Evolutionary conservation across 2,888 invertebrate species (phyloP), one percentile per base, ranked within the genome.

Genomic region (Tricholauxania praeusta): DNA sequence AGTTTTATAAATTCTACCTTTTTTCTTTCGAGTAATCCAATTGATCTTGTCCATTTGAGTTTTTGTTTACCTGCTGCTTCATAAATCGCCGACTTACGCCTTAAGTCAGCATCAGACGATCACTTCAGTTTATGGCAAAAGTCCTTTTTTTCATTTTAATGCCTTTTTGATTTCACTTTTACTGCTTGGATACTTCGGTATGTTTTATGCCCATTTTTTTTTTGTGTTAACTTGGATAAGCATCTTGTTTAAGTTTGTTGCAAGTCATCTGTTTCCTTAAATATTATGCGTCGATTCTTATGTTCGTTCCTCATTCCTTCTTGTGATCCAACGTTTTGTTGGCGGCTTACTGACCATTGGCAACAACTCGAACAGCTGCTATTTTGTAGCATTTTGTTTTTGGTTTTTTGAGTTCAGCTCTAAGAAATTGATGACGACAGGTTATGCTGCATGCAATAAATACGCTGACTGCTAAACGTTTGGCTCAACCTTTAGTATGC

Each of bases 361-460:
- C 6, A 19, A 57, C 57, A 14, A 28, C 57, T 57, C 6, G 22
- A 51, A 22, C 64, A 51, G 64, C 49, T 64, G 64, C 64, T 64
- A 14, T 64, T 64, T 64, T 64, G 67, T 67, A 67, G 47, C 59
- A 70, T 70, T 70, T 70, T 74, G 72, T 69, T 71, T 72, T 60
- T 72, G 62, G 55, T 69, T 71, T 59, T 68, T 59, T 3, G 28
- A 28, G 28, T 28, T 28, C 39, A 64, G 19, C 48, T 19, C 47
- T 48, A 64, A 51, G 75, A 80, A 82, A 84, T 84, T 82, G 82
- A 83, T 85, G 83, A 83, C 81, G 85, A 84, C 84, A 85, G 85
- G 85, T 85, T 85, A 79, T 69, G 77, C 74, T 76, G 76, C 73
- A 62, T 78, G 72, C 76, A 72, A 75, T 48, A 14, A 52, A 60